These are phyloP conservation scores for Coenobita brevimanus DNA, from an alignment of 1,140 invertebrate genomes.

Conservation along the genomic window DNA sequence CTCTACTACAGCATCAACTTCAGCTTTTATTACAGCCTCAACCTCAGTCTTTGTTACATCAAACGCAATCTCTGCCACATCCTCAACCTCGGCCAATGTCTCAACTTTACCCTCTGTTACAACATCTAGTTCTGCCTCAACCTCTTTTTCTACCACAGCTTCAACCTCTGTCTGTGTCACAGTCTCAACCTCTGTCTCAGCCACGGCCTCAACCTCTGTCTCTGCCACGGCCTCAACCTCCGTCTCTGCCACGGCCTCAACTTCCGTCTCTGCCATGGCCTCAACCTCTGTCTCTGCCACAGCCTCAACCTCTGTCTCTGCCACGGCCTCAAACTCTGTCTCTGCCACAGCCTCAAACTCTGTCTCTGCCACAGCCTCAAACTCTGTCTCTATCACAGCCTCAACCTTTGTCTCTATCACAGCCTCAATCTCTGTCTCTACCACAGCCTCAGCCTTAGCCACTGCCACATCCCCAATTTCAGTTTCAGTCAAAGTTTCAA, in stretches of 20 bases:
- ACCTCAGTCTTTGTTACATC: not conserved
- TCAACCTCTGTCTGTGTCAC: not conserved
- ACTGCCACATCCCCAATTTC: not conserved
- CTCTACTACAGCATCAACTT: not conserved
- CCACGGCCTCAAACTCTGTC: not conserved
- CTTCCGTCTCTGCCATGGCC: not conserved
- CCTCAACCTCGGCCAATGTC: not conserved
- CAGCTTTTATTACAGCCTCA: not conserved
- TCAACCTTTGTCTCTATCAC: not conserved
- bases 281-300: not conserved
- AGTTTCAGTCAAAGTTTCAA: not conserved
- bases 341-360: not conserved
- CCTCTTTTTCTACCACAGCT: not conserved
- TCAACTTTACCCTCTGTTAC: not conserved
- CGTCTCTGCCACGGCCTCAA: not conserved
- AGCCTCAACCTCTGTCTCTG: not conserved
- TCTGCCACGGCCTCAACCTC: not conserved
- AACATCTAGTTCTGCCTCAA: not conserved
- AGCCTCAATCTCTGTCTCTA: not conserved
- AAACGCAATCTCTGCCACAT: conserved; percentile 1
- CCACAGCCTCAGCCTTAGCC: not conserved
- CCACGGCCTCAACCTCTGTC: not conserved
- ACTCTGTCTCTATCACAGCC: not conserved
- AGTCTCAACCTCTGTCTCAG: not conserved
- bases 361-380: not conserved